These are phyloP conservation scores for Scomber scombrus DNA, from an alignment of 2,113 vertebrate species.

Conservation along the genomic window DNA sequence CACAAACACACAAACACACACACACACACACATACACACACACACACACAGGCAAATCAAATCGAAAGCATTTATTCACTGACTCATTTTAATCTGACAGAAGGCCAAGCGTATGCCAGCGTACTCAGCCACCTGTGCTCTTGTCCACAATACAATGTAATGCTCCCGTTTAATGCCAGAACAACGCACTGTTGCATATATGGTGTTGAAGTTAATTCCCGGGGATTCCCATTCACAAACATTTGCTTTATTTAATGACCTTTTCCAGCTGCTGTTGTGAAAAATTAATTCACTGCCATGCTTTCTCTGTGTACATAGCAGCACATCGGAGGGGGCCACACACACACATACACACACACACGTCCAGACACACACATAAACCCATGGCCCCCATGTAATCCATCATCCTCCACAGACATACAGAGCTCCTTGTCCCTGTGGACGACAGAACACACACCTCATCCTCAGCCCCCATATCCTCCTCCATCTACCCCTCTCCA, in stretches of 20 bases:
- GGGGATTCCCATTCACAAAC: constrained; percentile 69
- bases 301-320: constrained; percentile 57
- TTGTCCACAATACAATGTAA: constrained; percentile 44
- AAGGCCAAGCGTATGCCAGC: constrained; percentile 60
- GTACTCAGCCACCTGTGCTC: constrained; percentile 62
- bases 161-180: constrained; percentile 41
- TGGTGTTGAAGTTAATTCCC: constrained; percentile 55
- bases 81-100: constrained; percentile 60
- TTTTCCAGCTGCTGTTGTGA: constrained; percentile 61
- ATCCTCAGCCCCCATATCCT: constrained; percentile 63
- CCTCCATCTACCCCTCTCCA: constrained; percentile 56
- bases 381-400: constrained; percentile 72
- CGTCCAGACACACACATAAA: constrained; percentile 48
- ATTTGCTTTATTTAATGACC: constrained; percentile 81
- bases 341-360: constrained; percentile 33
- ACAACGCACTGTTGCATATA: constrained; percentile 29
- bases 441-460: constrained; percentile 75
- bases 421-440: constrained; percentile 57
- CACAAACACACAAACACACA: background rate
- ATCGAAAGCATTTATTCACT: constrained; percentile 12
- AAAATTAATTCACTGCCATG: constrained; percentile 68
- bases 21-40: background rate
- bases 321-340: constrained; percentile 5
- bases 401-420: constrained; percentile 77
- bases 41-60: constrained; percentile 21